Conservation (phyloP, 1,140 invertebrate genomes). For the Drosophila novamexicana region DNA sequence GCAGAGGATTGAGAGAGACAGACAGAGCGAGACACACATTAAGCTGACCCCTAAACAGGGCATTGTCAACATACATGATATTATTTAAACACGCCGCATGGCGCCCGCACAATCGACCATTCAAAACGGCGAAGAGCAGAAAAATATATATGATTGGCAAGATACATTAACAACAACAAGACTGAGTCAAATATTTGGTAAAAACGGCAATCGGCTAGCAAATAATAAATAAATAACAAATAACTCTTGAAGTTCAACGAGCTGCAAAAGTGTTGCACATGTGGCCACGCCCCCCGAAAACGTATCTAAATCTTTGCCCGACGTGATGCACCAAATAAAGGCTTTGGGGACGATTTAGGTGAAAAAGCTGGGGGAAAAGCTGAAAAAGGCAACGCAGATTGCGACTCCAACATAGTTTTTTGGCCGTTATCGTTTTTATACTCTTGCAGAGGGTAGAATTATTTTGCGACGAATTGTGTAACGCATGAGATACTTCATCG, state of each 20-base stretch:
- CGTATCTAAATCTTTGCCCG: not conserved
- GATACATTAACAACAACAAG: not conserved
- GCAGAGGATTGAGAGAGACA: not conserved
- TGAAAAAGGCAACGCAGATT: slow-evolving; percentile 19
- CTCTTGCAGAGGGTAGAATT: not conserved
- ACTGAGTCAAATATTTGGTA: too few species aligned
- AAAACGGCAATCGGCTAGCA: too few species aligned
- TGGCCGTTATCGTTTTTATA: slow-evolving; percentile 26
- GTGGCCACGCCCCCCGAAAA: slow-evolving; percentile 31
- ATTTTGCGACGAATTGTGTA: too few species aligned
- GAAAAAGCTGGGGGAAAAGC: not conserved
- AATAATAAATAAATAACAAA: too few species aligned
- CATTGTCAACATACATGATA: slow-evolving; percentile 41
- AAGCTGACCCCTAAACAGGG: slow-evolving; percentile 25
- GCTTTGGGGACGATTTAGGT: not conserved
- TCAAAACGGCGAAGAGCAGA: slow-evolving; percentile 15
- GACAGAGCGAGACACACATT: slow-evolving; percentile 6
- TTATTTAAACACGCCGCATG: slow-evolving; percentile 23
- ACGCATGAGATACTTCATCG: too few species aligned
- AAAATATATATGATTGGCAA: slow-evolving; percentile 3
- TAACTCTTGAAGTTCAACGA: slow-evolving; percentile 44
- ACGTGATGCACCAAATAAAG: slow-evolving; percentile 9
- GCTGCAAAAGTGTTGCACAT: slow-evolving; percentile 32
- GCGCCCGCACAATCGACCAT: slow-evolving; percentile 38
- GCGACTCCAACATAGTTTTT: slow-evolving; percentile 20